Conservation (phyloP, 2,888 invertebrate species). For the Rapana venosa region DNA sequence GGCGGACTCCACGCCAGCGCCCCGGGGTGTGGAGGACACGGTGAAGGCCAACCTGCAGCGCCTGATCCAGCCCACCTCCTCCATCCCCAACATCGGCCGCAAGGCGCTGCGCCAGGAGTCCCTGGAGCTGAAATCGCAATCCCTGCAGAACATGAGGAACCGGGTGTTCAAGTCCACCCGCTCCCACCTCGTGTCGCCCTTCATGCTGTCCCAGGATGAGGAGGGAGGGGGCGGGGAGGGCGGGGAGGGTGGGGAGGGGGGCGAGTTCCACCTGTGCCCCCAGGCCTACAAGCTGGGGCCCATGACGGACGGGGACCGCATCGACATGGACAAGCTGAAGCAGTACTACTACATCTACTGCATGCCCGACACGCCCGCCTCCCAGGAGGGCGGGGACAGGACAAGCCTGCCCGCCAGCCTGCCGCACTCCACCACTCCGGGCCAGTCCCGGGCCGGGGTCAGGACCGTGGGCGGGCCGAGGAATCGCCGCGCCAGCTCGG, state of each 20-base stretch:
- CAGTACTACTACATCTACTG: constrained; percentile 66
- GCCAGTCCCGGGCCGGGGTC: neutral
- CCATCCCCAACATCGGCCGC: constrained; percentile 63
- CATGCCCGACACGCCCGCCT: constrained; percentile 55
- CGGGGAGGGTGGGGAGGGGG: neutral
- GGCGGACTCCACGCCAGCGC: neutral
- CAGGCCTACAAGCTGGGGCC: constrained; percentile 48
- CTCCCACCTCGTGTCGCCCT: constrained; percentile 37
- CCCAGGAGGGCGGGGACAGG: constrained; percentile 34
- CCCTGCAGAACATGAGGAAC: constrained; percentile 41
- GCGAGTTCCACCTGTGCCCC: constrained; percentile 32
- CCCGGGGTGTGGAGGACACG: constrained; percentile 56
- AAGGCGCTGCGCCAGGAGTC: constrained; percentile 50
- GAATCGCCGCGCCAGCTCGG: neutral
- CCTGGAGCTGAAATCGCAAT: constrained; percentile 47
- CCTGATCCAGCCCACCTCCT: constrained; percentile 59
- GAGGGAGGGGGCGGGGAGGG: neutral
- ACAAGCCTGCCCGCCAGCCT: neutral
- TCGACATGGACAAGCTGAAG: constrained; percentile 52
- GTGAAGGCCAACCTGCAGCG: constrained; percentile 62
- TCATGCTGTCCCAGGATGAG: constrained; percentile 11
- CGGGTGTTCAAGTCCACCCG: constrained; percentile 37
- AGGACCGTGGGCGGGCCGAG: neutral
- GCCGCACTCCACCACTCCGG: neutral
- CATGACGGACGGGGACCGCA: constrained; percentile 42